A percentile compares a stretch with the other conserved stretches of the same genome.
phyloP scores from a whole-genome alignment of 2,888 invertebrate genomes.

The Drosophila aldrichi region DNA sequence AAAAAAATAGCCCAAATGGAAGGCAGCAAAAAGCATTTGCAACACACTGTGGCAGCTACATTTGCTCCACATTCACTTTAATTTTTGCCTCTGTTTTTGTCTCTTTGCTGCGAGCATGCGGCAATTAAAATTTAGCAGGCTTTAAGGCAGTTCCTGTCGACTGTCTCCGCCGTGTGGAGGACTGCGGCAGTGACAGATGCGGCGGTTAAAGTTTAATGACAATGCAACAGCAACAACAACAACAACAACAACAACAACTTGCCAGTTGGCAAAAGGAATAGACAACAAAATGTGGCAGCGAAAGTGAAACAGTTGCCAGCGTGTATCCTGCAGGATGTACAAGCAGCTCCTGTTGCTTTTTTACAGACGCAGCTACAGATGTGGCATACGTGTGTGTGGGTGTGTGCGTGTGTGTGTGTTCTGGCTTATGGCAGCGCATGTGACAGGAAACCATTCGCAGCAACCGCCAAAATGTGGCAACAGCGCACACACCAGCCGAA shows the following conservation, averaged over 20 bases:
- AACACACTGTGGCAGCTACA: constrained; percentile 9
- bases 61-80: constrained; percentile 16
- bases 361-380: constrained; percentile 18
- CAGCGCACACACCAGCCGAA: constrained; percentile 48
- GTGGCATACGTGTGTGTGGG: not conserved
- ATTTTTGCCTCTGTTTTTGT: constrained; percentile 18
- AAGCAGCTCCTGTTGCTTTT: constrained; percentile 55
- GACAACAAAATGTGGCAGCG: constrained; percentile 51
- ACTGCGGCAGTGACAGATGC: constrained; percentile 68
- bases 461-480: constrained; percentile 79
- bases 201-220: constrained; percentile 76
- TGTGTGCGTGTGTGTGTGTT: constrained; percentile 53
- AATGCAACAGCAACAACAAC: constrained; percentile 42
- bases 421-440: constrained; percentile 64
- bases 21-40: constrained; percentile 7
- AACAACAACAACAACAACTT: constrained; percentile 7
- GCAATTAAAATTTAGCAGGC: constrained; percentile 77
- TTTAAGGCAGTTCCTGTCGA: constrained; percentile 55
- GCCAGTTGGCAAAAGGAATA: constrained; percentile 29
- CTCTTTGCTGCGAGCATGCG: constrained; percentile 22
- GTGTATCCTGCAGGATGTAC: constrained; percentile 66
- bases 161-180: constrained; percentile 29
- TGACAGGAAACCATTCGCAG: constrained; percentile 75
- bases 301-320: constrained; percentile 74
- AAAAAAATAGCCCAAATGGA: not conserved